Base-by-base conservation (phyloP, 2,113 vertebrate species). In the Oncorhynchus kisutch region DNA sequence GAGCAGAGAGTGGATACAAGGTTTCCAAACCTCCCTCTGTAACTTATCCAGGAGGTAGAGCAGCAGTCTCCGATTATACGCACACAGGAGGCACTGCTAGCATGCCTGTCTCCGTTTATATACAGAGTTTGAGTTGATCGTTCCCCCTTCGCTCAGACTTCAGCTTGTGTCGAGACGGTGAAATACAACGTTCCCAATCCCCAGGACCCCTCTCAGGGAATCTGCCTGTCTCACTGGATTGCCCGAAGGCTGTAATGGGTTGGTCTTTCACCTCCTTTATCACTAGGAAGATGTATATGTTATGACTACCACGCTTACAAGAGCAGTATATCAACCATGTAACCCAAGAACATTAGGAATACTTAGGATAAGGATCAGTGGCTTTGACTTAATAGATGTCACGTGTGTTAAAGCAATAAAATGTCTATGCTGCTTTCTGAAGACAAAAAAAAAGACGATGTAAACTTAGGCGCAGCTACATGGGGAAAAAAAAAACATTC, bases 21-120 rank as follows among this genome's bases (percentile, higher is more conserved):
- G 22, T 22, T 22, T 22, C 39, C 39, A 39, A 39, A 39, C 39
- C 39, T 39, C 39, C 39, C 8, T 39, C 39, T 39, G 34, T 9
- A 39, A 39, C 8, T 39, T 39, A 39, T 39, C 8, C 39, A 39
- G 39, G 39, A 39, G 39, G 8, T 39, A 39, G 39, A 9, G 39
- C 39, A 39, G 39, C 8, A 39, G 9, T 39, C 82, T 87, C 71
- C 5, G 5, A 64, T 87, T 81, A 78, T 82, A 62, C 83, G 16
- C 49, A 51, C 49, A 39, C 39, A 39, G 39, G 2, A 39, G 39
- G 8, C 7, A 9, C 39, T 72, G 25, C 76, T 78, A 65, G 83
- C 74, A 72, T 70, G 57, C 76, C 7, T 39, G 34, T 22, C 82
- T 69, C 18, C 80, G 74, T 85, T 82, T 85, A 78, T 68, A 81